Conservation (phyloP, 2,888 invertebrate species). For the Blomia tropicalis region DNA sequence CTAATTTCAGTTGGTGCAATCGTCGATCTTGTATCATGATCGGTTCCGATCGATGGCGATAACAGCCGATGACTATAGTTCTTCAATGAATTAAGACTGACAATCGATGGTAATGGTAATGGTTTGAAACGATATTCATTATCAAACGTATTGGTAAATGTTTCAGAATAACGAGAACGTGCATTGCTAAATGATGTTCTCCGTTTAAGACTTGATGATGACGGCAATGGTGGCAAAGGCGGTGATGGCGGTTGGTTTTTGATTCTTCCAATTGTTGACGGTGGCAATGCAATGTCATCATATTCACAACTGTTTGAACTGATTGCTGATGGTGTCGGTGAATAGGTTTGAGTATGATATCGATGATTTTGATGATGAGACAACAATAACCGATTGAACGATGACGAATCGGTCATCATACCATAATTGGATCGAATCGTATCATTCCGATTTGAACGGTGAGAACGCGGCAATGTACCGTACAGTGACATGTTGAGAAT, state of each 20-base stretch:
- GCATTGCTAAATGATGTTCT: no score
- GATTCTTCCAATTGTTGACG: not conserved
- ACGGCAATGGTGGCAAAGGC: not conserved
- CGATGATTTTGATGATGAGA: not conserved
- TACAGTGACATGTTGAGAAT: conserved; percentile 2
- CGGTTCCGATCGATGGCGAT: not conserved
- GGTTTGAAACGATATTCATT: not conserved
- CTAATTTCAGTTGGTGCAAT: not conserved
- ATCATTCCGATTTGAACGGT: not conserved
- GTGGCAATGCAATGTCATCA: not conserved
- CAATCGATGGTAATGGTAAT: conserved; percentile 4
- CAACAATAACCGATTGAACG: not conserved
- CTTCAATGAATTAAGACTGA: not conserved
- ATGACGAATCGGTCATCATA: no score
- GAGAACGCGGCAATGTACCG: not conserved
- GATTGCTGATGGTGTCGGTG: not conserved
- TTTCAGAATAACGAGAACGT: not conserved
- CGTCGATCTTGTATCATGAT: not conserved
- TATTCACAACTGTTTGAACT: not conserved
- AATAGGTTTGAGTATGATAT: not conserved
- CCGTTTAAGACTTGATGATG: not conserved
- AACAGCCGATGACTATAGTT: not conserved
- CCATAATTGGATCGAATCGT: no score
- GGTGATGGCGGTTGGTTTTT: no score
- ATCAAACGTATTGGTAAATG: no score